Evolutionary conservation across 2,797 vertebrate species (phyloP).

Genomic region (Catharus ustulatus): DNA sequence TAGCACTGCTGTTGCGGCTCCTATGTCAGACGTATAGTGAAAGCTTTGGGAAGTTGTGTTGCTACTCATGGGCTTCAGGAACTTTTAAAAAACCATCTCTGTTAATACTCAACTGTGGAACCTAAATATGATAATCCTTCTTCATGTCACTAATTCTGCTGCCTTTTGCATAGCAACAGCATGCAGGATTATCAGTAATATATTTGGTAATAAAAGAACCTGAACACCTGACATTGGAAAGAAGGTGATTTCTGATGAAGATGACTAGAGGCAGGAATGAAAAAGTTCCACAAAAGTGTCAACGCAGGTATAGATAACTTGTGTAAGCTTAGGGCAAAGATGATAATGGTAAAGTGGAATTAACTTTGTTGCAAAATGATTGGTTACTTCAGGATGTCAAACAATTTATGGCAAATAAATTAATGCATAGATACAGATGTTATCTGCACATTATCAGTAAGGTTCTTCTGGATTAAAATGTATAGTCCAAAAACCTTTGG

Average conservation of each 20-base stretch:
- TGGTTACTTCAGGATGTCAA: not conserved
- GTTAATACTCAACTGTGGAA: not conserved
- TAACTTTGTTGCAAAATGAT: not conserved
- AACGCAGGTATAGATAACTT: not conserved
- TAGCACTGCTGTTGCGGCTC: not conserved
- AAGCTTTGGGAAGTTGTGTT: not conserved
- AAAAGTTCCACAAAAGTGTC: not conserved
- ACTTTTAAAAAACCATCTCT: not conserved
- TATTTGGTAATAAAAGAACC: not conserved
- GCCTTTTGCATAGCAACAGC: not conserved
- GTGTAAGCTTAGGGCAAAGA: not conserved
- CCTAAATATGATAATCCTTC: not conserved
- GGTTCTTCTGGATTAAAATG: not conserved
- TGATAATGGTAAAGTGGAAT: not conserved
- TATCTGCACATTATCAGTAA: not conserved
- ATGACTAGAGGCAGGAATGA: not conserved
- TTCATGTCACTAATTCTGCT: not conserved
- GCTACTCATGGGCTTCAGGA: not conserved
- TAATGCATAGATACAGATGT: not conserved
- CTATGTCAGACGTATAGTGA: not conserved
- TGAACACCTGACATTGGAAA: not conserved
- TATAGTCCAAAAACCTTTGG: not conserved
- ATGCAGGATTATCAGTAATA: not conserved
- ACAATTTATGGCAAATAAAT: not conserved
- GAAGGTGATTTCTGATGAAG: not conserved